Evolutionary conservation across 2,113 vertebrate genomes (phyloP).

Genomic region (Laterallus jamaicensis): DNA sequence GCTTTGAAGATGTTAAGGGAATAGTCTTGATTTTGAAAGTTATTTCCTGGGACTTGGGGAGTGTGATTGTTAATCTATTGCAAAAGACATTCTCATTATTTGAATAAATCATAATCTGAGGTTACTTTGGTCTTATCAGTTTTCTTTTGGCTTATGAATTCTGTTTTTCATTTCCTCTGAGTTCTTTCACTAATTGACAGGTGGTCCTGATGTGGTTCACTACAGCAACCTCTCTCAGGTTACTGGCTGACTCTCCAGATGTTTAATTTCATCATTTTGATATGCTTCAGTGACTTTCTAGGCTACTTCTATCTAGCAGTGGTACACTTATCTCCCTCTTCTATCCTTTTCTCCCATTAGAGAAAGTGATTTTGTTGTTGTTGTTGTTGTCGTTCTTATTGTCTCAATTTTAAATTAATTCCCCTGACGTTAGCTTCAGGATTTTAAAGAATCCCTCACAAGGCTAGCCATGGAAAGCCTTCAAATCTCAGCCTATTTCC

Average conservation of each 20-base stretch:
- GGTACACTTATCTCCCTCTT: background rate
- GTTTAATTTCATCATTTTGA: slow-evolving; percentile 57
- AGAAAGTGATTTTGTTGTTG: background rate
- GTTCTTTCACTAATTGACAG: slow-evolving; percentile 57
- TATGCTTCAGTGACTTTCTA: slow-evolving; percentile 56
- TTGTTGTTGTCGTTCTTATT: background rate
- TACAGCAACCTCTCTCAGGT: slow-evolving; percentile 44
- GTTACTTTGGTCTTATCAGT: background rate
- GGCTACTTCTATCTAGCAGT: slow-evolving; percentile 35
- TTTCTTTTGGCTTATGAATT: slow-evolving; percentile 29
- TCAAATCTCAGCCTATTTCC: background rate
- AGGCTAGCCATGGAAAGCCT: background rate
- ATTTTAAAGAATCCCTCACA: slow-evolving; percentile 17
- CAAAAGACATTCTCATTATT: background rate
- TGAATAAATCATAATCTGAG: slow-evolving; percentile 32
- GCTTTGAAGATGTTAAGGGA: slow-evolving; percentile 24
- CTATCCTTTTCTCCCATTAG: slow-evolving; percentile 1
- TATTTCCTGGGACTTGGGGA: slow-evolving; percentile 13
- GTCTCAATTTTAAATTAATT: slow-evolving; percentile 37
- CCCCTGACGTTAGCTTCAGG: background rate
- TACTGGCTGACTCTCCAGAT: slow-evolving; percentile 60
- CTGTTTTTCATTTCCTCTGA: slow-evolving; percentile 23
- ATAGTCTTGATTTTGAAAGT: background rate
- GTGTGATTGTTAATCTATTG: background rate
- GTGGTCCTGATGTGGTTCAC: slow-evolving; percentile 60